Conservation (phyloP, 2,797 vertebrate genomes). For the Sebastes trivittatus region DNA sequence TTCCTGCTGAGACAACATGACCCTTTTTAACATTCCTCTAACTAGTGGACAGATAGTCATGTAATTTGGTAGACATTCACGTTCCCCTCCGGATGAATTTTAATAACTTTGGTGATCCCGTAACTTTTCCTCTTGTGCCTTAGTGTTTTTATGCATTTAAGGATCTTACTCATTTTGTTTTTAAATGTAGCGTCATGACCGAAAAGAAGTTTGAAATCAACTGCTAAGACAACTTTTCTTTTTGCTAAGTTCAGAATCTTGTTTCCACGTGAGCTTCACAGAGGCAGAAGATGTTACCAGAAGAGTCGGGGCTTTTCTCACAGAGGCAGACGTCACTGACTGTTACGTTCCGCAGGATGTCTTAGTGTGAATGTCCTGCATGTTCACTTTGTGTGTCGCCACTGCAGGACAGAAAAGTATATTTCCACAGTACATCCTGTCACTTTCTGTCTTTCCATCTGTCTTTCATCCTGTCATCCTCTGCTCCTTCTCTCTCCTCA, state of each 20-base stretch:
- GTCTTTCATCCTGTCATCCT: slow-evolving; percentile 10
- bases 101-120: background rate
- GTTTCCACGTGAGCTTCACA: background rate
- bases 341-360: background rate
- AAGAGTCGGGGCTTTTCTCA: background rate
- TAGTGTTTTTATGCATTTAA: background rate
- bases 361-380: background rate
- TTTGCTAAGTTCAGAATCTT: background rate
- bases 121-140: background rate
- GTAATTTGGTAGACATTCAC: background rate
- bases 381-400: background rate
- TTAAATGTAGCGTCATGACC: background rate
- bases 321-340: background rate
- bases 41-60: too few relatives aligned
- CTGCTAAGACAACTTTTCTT: background rate
- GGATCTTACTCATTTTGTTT: background rate
- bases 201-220: background rate
- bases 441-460: background rate
- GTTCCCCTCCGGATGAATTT: background rate
- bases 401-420: slow-evolving; percentile 2
- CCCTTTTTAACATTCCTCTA: too few relatives aligned
- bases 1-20: too few relatives aligned
- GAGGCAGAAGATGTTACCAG: background rate
- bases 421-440: slow-evolving; percentile 15
- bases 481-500: background rate